Evolutionary conservation across 2,797 vertebrate species (phyloP).

Genomic region (Eupleurogrammus muticus): DNA sequence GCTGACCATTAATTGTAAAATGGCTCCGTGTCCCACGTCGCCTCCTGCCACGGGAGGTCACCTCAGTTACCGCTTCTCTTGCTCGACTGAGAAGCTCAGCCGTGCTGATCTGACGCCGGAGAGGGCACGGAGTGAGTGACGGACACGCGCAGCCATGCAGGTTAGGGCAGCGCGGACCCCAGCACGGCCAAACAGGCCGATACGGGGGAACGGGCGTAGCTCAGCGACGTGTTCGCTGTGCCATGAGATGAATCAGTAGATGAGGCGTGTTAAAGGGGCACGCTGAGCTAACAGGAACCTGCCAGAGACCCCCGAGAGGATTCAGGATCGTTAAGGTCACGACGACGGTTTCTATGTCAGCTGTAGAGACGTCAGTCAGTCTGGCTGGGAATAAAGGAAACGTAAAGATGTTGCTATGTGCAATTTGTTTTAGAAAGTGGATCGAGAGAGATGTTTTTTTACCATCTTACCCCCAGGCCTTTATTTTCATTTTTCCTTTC

Average conservation of each 20-base stretch:
- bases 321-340: slow-evolving; percentile 30
- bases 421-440: background rate
- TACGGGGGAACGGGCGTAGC: slow-evolving; percentile 16
- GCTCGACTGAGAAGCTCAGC: slow-evolving; percentile 28
- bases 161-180: too few species aligned
- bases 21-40: slow-evolving; percentile 28
- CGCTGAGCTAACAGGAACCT: slow-evolving; percentile 62
- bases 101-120: slow-evolving; percentile 26
- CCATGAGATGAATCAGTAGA: slow-evolving; percentile 46
- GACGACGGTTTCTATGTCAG: slow-evolving; percentile 33
- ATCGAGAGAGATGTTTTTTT: background rate
- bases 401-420: background rate
- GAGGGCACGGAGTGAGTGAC: slow-evolving; percentile 7
- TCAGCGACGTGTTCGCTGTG: slow-evolving; percentile 33
- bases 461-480: too few species aligned
- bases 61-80: slow-evolving; percentile 16
- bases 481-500: too few species aligned
- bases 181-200: too few species aligned
- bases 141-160: slow-evolving; percentile 14
- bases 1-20: slow-evolving; percentile 26
- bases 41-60: slow-evolving; percentile 31
- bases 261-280: slow-evolving; percentile 55
- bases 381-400: background rate
- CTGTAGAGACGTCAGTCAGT: slow-evolving; percentile 2
- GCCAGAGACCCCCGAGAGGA: slow-evolving; percentile 14